Conservation (phyloP, 2,113 vertebrate species). For the Pollimyrus isidori region DNA sequence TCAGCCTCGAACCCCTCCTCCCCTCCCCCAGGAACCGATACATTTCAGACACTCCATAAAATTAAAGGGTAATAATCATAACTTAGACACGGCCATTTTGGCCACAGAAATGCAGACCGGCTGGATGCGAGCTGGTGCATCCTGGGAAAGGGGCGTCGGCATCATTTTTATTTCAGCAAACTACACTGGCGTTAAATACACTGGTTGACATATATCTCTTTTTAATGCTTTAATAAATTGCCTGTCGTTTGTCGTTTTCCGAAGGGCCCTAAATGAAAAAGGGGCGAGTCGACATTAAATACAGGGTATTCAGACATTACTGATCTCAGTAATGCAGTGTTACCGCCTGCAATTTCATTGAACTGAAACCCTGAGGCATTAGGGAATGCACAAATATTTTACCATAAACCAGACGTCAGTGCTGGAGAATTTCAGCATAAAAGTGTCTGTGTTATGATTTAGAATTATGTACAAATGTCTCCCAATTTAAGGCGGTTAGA, state of each 20-base stretch:
- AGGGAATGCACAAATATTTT: background rate
- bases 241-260: constrained; percentile 34
- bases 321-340: constrained; percentile 18
- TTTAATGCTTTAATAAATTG: constrained; percentile 20
- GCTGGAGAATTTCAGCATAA: constrained; percentile 14
- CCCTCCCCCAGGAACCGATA: background rate
- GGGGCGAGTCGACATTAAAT: constrained; percentile 43
- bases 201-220: constrained; percentile 42
- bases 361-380: constrained; percentile 3
- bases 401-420: background rate
- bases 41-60: background rate
- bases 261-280: constrained; percentile 43
- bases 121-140: background rate
- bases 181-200: background rate
- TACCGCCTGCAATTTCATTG: constrained; percentile 9
- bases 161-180: background rate
- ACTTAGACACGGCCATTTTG: constrained; percentile 14
- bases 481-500: background rate
- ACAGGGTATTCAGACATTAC: constrained; percentile 27
- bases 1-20: background rate
- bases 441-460: constrained; percentile 28
- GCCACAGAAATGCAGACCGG: background rate
- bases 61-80: constrained; percentile 21
- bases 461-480: constrained; percentile 25
- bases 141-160: background rate